Evolutionary conservation across 2,797 vertebrate genomes (phyloP), one percentile per base, ranked within the genome.

Genomic region (Babyrousa celebensis): DNA sequence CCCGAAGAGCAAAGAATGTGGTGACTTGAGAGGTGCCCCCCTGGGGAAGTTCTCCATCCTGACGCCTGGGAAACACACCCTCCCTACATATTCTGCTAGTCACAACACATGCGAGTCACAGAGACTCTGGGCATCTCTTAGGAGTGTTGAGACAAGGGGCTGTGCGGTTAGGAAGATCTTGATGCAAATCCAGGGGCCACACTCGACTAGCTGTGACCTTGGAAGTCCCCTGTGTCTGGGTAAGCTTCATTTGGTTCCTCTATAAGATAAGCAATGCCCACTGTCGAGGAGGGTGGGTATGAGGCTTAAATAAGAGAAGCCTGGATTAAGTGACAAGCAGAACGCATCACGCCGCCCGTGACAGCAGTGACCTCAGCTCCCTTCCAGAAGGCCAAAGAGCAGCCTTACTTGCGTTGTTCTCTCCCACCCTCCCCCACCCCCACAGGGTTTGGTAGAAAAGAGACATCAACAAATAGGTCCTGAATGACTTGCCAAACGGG

Each of bases 371-470:
- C 6, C 6, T 27, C 18, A 54, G 18, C 3, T 10, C 32, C 27
- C 79, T n/a, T 48, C 80, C 60, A 25, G 9, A 60, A 32, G 20
- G 52, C 72, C 2, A 4, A 12, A 23, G 12, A 58, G 60, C 62
- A 58, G 32, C 27, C 40, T 62, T 29, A 18, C 63, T 68, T 17
- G 6, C 2, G 40, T 52, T 74, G 32, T 32, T 68, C 0, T 40
- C 62, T 27, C 52, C n/a, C 54, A 32, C 32, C 1, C 6, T 1
- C 2, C 12, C 12, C 2, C 2, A 0, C 9, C n/a, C 4, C 12
- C n/a, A 17, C 0, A 70, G 21, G 17, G 4, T 16, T 68, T 16
- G 6, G 70, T 0, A 62, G 80, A n/a, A 94, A 93, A 75, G 2
- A 85, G 58, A 85, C 62, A 7, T 32, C 79, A 54, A 91, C 23